These are phyloP conservation scores for Odontocolon sp. DNA, from an alignment of 2,888 invertebrate species.

Conservation along the genomic window DNA sequence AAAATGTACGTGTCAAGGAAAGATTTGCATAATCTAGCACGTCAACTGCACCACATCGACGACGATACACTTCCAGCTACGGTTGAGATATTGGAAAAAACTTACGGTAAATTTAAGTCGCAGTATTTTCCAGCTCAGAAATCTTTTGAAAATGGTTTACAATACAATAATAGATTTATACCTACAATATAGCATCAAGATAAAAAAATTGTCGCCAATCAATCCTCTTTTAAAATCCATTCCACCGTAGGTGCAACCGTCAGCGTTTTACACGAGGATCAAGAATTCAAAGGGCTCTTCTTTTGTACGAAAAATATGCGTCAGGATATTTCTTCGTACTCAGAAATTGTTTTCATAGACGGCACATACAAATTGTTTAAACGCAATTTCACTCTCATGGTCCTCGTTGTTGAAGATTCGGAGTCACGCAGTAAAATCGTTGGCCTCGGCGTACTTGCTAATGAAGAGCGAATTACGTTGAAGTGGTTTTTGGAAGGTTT, in stretches of 20 bases:
- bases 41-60: too few species aligned
- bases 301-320: slow-evolving; percentile 51
- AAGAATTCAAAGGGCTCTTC: slow-evolving; percentile 50
- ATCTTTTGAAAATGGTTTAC: too few species aligned
- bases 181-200: too few species aligned
- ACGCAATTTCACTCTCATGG: slow-evolving; percentile 42
- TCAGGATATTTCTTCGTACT: slow-evolving; percentile 23
- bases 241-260: neutral
- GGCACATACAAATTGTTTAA: slow-evolving; percentile 56
- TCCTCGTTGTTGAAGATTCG: slow-evolving; percentile 47
- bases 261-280: neutral
- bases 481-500: slow-evolving; percentile 55
- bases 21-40: too few species aligned
- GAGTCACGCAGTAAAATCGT: slow-evolving; percentile 45
- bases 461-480: slow-evolving; percentile 32
- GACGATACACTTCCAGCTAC: too few species aligned
- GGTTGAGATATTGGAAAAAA: too few species aligned
- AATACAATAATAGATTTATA: too few species aligned
- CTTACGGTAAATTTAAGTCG: too few species aligned
- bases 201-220: too few species aligned
- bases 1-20: too few species aligned
- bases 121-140: too few species aligned
- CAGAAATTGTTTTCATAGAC: slow-evolving; percentile 51
- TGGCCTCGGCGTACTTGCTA: slow-evolving; percentile 43
- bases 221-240: too few species aligned